Evolutionary conservation across 35 echinoderm and acorn worm genomes (phyloP).

Genomic region (Patiria miniata): DNA sequence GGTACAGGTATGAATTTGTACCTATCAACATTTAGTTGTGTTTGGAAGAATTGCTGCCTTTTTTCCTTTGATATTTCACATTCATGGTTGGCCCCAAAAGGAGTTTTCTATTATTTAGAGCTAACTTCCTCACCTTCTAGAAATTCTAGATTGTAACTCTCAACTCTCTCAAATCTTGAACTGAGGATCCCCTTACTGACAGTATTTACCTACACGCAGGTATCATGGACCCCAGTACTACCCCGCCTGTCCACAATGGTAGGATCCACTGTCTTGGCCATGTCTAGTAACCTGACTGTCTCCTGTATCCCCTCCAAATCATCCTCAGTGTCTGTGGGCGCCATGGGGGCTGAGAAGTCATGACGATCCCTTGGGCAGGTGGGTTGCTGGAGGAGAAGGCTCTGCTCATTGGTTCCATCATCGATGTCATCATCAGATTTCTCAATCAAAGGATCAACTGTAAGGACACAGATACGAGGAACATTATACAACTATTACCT

Average conservation of each 20-base stretch:
- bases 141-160: too few relatives aligned
- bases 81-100: too few relatives aligned
- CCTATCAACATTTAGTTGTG: too few relatives aligned
- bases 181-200: background rate
- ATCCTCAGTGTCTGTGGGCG: constrained; percentile 74
- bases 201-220: constrained; percentile 48
- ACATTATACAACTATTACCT: too few relatives aligned
- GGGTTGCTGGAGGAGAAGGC: constrained; percentile 58
- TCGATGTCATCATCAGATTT: constrained; percentile 70
- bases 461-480: background rate
- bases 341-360: constrained; percentile 48
- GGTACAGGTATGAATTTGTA: too few relatives aligned
- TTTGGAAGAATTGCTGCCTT: too few relatives aligned
- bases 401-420: constrained; percentile 73
- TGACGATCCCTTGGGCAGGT: constrained; percentile 46
- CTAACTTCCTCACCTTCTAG: too few relatives aligned
- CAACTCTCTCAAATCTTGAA: too few relatives aligned
- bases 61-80: too few relatives aligned
- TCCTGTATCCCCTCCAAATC: constrained; percentile 61
- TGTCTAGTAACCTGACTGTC: constrained; percentile 69
- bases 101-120: too few relatives aligned
- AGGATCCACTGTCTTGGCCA: constrained; percentile 57
- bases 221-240: constrained; percentile 62
- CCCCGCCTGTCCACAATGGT: constrained; percentile 48
- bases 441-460: constrained; percentile 54